Evolutionary conservation across 2,888 invertebrate species (phyloP), one percentile per base, ranked within the genome.

Genomic region (Diadegma fenestrale): DNA sequence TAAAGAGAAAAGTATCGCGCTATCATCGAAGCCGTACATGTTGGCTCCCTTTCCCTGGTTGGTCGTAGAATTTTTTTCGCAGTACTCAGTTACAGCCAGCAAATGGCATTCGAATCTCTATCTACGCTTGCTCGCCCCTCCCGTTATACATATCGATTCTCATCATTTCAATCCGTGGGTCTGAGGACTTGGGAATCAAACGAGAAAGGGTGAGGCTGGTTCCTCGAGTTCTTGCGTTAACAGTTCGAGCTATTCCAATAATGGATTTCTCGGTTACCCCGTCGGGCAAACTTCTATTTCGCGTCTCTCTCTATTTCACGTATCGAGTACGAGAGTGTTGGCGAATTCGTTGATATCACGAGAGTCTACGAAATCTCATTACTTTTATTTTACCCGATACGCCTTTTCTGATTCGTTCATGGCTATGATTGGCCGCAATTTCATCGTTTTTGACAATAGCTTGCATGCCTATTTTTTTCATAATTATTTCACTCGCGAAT

Each of bases 71-170:
- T 71, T 78, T 64, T 58, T 64, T 51, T 37, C 69, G 41, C 43
- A n/a, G 14, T 61, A 61, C 33, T 63, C 61, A 51, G 63, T 69
- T 66, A 66, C 48, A 61, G n/a, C 48, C 41, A 68, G 48, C 63
- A 61, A 84, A 72, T 77, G 68, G 66, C 61, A 82, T 80, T 75
- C 81, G 54, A 84, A 86, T 84, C 77, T 82, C 82, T 80, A 73
- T 80, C 80, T 61, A 14, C 58, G 19, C 14, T 58, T 26, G 26
- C 79, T 82, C 78, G 33, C 64, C 48, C 22, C 66, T 33, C 30
- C 71, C 63, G 64, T 85, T 85, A 82, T 82, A 76, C 71, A 80
- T 76, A 85, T 85, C 82, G 85, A 85, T 85, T 85, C 82, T 75
- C 85, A 76, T 85, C 78, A 68, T 85, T 79, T 85, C 79, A 85